A percentile compares a stretch with the other conserved stretches of the same genome.
Conservation (phyloP, 2,797 vertebrate genomes). For the Cossypha niveicapilla region DNA sequence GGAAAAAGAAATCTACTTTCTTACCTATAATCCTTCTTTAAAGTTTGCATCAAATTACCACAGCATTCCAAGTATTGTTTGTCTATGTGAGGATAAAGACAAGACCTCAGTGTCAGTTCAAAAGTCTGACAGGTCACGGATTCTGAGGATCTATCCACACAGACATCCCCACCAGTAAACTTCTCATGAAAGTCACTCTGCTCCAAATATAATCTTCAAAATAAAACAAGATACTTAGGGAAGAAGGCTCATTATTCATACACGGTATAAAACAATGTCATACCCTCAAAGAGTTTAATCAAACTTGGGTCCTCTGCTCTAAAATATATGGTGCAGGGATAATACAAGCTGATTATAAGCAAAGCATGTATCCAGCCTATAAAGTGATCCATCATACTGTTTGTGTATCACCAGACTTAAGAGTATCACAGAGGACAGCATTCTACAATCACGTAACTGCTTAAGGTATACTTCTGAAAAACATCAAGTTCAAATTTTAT, state of each 20-base stretch:
- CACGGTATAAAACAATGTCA: background rate
- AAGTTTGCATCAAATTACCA: conserved; percentile 93
- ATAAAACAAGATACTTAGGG: background rate
- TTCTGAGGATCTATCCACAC: conserved; percentile 92
- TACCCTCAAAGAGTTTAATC: background rate
- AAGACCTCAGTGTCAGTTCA: conserved; percentile 91
- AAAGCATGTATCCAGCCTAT: background rate
- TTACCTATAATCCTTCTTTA: conserved; percentile 95
- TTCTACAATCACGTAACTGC: background rate
- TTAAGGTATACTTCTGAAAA: background rate
- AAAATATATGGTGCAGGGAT: background rate
- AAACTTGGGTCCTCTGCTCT: background rate
- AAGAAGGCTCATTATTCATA: background rate
- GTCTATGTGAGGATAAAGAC: conserved; percentile 95
- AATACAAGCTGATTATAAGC: background rate
- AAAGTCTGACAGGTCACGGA: conserved; percentile 97
- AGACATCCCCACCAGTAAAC: conserved; percentile 87
- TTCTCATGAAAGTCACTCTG: conserved; percentile 93
- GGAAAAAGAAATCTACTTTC: background rate
- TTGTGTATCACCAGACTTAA: background rate
- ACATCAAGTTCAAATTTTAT: background rate
- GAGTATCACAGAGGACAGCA: background rate
- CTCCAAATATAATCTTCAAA: conserved; percentile 89
- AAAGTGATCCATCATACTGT: background rate
- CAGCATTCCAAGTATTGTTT: conserved; percentile 92